phyloP scores from a whole-genome alignment of 37 sponge, comb jelly and placozoan species.

The Corticium candelabrum region DNA sequence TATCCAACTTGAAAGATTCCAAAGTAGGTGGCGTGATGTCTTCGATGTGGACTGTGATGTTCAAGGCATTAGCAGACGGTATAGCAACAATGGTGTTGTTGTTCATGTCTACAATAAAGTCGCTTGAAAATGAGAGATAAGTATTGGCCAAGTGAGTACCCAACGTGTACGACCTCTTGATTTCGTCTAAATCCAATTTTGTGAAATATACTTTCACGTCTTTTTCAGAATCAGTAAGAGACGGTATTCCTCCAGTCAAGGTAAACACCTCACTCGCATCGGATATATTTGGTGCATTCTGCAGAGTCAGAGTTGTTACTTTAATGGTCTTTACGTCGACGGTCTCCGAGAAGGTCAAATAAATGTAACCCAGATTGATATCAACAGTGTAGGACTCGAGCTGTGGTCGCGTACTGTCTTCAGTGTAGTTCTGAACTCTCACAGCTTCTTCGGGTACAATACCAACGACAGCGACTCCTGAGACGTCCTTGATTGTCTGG shows the following conservation, averaged over 20 bases:
- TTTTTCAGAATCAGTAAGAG: conserved; percentile 25
- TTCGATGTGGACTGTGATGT: conserved; percentile 31
- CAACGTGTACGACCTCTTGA: conserved; percentile 42
- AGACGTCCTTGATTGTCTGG: conserved; percentile 47
- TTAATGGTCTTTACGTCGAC: conserved; percentile 43
- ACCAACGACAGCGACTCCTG: neutral
- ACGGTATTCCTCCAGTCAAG: neutral
- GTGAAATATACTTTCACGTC: conserved; percentile 31
- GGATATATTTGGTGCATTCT: conserved; percentile 5
- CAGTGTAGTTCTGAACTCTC: conserved; percentile 13
- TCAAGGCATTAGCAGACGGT: conserved; percentile 18
- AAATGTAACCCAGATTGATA: conserved; percentile 38
- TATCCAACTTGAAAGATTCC: conserved; percentile 38
- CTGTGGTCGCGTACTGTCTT: conserved; percentile 49
- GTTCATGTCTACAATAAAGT: conserved; percentile 52
- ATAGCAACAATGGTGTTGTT: conserved; percentile 33
- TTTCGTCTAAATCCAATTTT: conserved; percentile 49
- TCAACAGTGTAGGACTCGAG: conserved; percentile 57
- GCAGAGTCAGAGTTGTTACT: conserved; percentile 49
- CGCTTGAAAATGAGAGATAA: conserved; percentile 33
- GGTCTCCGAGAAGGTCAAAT: conserved; percentile 67
- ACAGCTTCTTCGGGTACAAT: conserved; percentile 9
- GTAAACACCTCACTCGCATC: neutral
- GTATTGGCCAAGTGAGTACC: conserved; percentile 33
- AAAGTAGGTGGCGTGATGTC: conserved; percentile 62